phyloP scores from a whole-genome alignment of 2,113 vertebrate genomes.

The Noctilio leporinus region DNA sequence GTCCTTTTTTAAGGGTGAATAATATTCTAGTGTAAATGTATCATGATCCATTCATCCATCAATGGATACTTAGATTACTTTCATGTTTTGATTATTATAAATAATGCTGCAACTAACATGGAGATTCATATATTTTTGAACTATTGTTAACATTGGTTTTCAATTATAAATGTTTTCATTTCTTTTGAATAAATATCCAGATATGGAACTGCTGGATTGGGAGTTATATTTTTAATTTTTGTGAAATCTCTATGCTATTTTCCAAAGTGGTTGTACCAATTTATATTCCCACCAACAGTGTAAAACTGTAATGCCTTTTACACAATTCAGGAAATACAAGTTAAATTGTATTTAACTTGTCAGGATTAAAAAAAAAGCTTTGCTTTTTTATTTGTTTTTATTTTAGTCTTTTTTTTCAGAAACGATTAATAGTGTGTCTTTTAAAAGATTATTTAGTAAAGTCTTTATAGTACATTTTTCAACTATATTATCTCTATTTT shows the following conservation, averaged over 20 bases:
- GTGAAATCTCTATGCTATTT: no score
- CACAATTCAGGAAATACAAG: background rate
- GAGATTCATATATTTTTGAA: background rate
- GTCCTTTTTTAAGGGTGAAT: background rate
- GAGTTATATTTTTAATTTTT: no score
- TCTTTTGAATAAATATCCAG: background rate
- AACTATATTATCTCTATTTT: no score
- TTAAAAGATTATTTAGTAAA: background rate
- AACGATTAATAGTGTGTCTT: background rate
- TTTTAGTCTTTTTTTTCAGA: background rate
- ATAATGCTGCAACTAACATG: background rate
- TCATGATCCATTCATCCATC: background rate
- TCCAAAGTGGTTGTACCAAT: background rate
- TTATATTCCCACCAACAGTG: background rate
- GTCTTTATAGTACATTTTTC: no score
- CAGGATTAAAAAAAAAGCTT: background rate
- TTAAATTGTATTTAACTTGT: no score
- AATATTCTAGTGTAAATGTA: background rate
- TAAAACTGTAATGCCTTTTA: background rate
- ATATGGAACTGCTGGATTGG: background rate
- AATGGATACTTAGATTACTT: background rate
- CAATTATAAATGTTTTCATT: background rate
- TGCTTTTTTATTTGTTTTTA: background rate
- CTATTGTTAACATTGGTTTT: no score
- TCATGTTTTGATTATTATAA: background rate